phyloP scores from a whole-genome alignment of 2,888 invertebrate genomes.

The Quadroppia sp. region DNA sequence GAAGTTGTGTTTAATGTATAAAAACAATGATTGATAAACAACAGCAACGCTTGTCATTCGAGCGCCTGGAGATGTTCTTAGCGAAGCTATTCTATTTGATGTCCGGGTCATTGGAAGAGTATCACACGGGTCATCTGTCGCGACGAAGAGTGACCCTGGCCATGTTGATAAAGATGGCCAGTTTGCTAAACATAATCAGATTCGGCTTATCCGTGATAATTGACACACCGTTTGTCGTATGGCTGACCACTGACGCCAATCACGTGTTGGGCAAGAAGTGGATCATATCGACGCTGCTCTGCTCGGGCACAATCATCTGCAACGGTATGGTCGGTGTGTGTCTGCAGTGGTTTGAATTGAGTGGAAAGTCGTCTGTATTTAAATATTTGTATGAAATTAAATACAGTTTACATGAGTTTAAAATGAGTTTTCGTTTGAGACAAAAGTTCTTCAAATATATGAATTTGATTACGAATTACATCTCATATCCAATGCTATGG shows the following conservation, averaged over 20 bases:
- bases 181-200: not conserved
- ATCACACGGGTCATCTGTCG: no score
- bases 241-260: not conserved
- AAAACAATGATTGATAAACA: no score
- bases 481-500: not conserved
- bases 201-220: not conserved
- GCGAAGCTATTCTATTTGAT: no score
- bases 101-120: no score
- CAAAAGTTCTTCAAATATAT: not conserved
- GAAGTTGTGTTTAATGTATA: no score
- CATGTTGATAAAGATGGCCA: not conserved
- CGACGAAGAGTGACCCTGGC: no score
- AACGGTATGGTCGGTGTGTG: not conserved
- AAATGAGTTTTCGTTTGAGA: not conserved
- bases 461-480: not conserved
- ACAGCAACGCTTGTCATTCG: no score
- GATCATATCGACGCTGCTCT: not conserved
- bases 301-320: not conserved
- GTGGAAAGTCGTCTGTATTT: not conserved
- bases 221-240: not conserved
- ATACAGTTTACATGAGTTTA: not conserved
- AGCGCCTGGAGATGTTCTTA: no score
- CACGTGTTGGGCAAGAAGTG: not conserved
- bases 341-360: not conserved
- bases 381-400: constrained; percentile 6